Percentiles rank a stretch among this genome's conserved stretches.
Conservation (phyloP, 2,113 vertebrate genomes). For the Aplodontia rufa region DNA sequence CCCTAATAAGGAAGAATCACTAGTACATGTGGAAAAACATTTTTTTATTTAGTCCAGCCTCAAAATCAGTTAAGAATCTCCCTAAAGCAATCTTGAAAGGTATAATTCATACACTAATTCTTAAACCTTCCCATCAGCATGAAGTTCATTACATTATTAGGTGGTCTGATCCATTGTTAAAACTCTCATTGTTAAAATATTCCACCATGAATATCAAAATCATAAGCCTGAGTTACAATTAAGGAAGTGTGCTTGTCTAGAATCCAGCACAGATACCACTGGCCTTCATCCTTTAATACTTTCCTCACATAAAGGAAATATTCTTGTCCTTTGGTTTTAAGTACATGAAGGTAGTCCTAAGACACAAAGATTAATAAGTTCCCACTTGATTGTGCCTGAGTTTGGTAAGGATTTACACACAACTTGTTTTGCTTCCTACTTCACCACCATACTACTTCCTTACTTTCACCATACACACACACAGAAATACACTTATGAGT, state of each 20-base stretch:
- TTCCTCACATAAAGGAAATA: not conserved
- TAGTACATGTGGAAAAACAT: not conserved
- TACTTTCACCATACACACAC: not conserved
- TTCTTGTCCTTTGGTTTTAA: not conserved
- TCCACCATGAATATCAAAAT: slow-evolving; percentile 30
- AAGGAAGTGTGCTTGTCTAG: not conserved
- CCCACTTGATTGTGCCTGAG: not conserved
- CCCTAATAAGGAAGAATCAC: not conserved
- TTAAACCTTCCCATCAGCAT: not conserved
- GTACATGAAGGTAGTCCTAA: not conserved
- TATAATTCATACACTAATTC: not conserved
- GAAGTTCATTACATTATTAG: not conserved
- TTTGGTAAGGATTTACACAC: not conserved
- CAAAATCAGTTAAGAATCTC: not conserved
- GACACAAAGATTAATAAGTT: not conserved
- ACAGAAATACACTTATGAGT: too few species aligned
- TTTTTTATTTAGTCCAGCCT: not conserved
- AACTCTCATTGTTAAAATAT: not conserved
- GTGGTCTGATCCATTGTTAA: not conserved
- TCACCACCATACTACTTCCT: not conserved
- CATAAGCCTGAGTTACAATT: not conserved
- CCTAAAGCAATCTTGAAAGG: not conserved
- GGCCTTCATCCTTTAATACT: not conserved
- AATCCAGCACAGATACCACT: not conserved
- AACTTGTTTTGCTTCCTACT: not conserved